Evolutionary conservation across 2,797 vertebrate genomes (phyloP).

Genomic region (Craterocephalus amniculus): DNA sequence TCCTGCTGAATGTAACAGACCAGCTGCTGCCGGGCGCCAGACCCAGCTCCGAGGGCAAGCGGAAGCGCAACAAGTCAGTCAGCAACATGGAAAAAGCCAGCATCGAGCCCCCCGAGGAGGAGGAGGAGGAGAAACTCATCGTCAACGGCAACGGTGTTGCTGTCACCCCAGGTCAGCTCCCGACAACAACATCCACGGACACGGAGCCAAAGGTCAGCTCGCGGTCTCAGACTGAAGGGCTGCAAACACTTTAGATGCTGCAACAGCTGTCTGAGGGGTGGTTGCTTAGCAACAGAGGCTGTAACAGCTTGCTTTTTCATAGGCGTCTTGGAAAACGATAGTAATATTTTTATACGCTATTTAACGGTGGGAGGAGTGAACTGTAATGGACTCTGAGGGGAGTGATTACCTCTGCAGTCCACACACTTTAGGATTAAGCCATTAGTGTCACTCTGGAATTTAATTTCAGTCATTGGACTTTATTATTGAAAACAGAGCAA

Average conservation of each 20-base stretch:
- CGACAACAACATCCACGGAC: slow-evolving; percentile 18
- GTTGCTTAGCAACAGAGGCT: slow-evolving; percentile 69
- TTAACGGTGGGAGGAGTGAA: slow-evolving; percentile 22
- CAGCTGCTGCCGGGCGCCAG: slow-evolving; percentile 95
- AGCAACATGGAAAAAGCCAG: slow-evolving; percentile 99
- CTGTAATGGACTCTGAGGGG: slow-evolving; percentile 8
- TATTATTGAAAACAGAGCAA: slow-evolving; percentile 27
- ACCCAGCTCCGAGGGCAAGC: slow-evolving; percentile 95
- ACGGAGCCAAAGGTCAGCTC: slow-evolving; percentile 23
- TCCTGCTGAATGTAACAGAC: slow-evolving; percentile 96
- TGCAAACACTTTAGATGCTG: slow-evolving; percentile 39
- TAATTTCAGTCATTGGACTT: slow-evolving; percentile 34
- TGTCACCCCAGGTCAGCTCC: slow-evolving; percentile 91
- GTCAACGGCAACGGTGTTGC: slow-evolving; percentile 93
- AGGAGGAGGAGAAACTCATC: slow-evolving; percentile 94
- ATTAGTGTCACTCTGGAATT: slow-evolving; percentile 22
- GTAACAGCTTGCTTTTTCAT: slow-evolving; percentile 43
- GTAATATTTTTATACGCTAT: slow-evolving; percentile 28
- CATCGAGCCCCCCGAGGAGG: slow-evolving; percentile 94
- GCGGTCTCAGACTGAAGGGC: slow-evolving; percentile 20
- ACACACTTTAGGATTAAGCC: slow-evolving; percentile 28
- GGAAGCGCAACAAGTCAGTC: slow-evolving; percentile 97
- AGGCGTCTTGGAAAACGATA: slow-evolving; percentile 37
- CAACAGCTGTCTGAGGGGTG: slow-evolving; percentile 17
- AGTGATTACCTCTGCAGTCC: slow-evolving; percentile 18